Evolutionary conservation across 2,888 invertebrate genomes (phyloP).

Genomic region (Hemicrepidius hirtus): DNA sequence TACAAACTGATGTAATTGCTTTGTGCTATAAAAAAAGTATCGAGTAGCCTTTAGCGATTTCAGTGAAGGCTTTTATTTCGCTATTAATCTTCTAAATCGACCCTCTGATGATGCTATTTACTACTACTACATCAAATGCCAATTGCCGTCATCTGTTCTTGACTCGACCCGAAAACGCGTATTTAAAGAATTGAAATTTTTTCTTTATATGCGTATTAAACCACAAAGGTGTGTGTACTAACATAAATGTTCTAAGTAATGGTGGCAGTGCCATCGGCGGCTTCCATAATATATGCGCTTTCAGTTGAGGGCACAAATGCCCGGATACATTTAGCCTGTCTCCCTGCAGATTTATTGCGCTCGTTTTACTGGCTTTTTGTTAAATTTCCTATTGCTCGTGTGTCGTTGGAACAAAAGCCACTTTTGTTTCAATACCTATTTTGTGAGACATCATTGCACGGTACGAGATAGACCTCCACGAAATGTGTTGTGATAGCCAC

Average conservation of each 20-base stretch:
- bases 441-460: slow-evolving; percentile 20
- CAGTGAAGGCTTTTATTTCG: slow-evolving; percentile 15
- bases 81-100: slow-evolving; percentile 26
- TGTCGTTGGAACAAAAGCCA: slow-evolving; percentile 61
- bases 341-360: slow-evolving; percentile 62
- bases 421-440: slow-evolving; percentile 41
- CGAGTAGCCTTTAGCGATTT: slow-evolving; percentile 20
- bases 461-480: not conserved
- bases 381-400: slow-evolving; percentile 63
- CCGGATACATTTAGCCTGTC: slow-evolving; percentile 65
- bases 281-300: slow-evolving; percentile 62
- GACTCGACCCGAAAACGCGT: not conserved
- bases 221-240: slow-evolving; percentile 7
- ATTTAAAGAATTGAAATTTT: not conserved
- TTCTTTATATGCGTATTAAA: slow-evolving; percentile 15
- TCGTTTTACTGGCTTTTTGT: slow-evolving; percentile 64
- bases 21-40: slow-evolving; percentile 20
- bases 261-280: slow-evolving; percentile 25
- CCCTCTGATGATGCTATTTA: slow-evolving; percentile 27
- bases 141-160: slow-evolving; percentile 11
- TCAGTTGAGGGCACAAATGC: slow-evolving; percentile 56
- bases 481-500: not conserved
- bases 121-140: slow-evolving; percentile 18
- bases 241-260: slow-evolving; percentile 33
- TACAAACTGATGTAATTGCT: slow-evolving; percentile 16